A percentile compares a stretch with the other conserved stretches of the same genome.
These are phyloP conservation scores for Hyperoodon ampullatus DNA, from an alignment of 2,113 vertebrate genomes.

Conservation along the genomic window DNA sequence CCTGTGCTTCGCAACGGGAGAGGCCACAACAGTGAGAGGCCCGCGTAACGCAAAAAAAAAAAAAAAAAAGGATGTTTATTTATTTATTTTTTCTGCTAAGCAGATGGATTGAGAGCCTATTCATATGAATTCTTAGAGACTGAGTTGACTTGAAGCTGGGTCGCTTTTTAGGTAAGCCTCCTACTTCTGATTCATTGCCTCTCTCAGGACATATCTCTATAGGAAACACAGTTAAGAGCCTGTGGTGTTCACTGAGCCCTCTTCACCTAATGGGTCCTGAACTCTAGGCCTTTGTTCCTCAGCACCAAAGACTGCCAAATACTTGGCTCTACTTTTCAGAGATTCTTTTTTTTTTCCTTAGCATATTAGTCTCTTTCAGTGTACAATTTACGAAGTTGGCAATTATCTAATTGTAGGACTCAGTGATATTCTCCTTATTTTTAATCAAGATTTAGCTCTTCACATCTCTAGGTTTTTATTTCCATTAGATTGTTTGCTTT, in stretches of 20 bases:
- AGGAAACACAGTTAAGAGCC: not conserved
- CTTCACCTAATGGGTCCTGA: not conserved
- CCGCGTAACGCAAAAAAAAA: too few relatives aligned
- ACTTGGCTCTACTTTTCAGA: not conserved
- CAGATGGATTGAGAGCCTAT: not conserved
- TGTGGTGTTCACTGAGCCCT: not conserved
- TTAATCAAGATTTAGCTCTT: not conserved
- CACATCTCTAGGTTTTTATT: not conserved
- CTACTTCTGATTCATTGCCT: not conserved
- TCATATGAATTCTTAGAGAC: not conserved
- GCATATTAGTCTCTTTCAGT: not conserved
- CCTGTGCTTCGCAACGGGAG: too few relatives aligned
- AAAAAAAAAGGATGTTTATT: not conserved
- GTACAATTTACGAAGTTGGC: not conserved
- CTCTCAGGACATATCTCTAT: not conserved
- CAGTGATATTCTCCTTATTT: not conserved
- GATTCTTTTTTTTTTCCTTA: not conserved
- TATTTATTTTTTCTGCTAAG: not conserved
- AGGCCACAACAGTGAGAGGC: too few relatives aligned
- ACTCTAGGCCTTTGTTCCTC: not conserved
- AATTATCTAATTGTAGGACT: not conserved
- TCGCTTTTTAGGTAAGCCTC: not conserved
- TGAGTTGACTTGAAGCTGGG: not conserved
- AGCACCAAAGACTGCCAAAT: not conserved
- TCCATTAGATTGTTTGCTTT: not conserved